These are phyloP conservation scores for Spondyliosoma cantharus DNA, from an alignment of 2,797 vertebrate species.

Conservation along the genomic window DNA sequence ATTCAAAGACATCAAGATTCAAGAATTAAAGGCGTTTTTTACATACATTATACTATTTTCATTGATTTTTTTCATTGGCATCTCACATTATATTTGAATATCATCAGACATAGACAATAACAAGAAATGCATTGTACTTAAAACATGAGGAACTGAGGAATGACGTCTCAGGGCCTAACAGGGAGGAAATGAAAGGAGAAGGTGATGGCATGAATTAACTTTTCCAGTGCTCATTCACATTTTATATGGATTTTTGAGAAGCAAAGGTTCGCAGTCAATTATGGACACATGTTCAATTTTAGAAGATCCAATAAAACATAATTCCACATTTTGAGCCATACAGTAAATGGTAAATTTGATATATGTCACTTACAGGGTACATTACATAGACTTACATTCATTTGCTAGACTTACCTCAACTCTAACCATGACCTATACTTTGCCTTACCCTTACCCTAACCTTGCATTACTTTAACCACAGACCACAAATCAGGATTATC, in stretches of 20 bases:
- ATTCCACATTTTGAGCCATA: not conserved
- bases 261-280: not conserved
- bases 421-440: too few species aligned
- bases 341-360: not conserved
- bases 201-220: too few species aligned
- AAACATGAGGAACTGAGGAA: constrained; percentile 3
- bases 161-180: too few species aligned
- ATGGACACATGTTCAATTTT: not conserved
- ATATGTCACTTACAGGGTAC: too few species aligned
- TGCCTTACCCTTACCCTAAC: too few species aligned
- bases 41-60: not conserved
- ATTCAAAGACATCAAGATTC: not conserved
- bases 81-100: not conserved
- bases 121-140: not conserved
- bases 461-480: too few species aligned
- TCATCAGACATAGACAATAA: not conserved
- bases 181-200: too few species aligned
- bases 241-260: too few species aligned
- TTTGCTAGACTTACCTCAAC: too few species aligned
- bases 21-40: not conserved
- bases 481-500: too few species aligned
- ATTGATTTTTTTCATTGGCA: not conserved
- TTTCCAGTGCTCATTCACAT: too few species aligned
- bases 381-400: too few species aligned
- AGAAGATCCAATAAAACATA: not conserved